These are phyloP conservation scores for Oryzias woworae DNA, from an alignment of 2,113 vertebrate species.

Conservation along the genomic window DNA sequence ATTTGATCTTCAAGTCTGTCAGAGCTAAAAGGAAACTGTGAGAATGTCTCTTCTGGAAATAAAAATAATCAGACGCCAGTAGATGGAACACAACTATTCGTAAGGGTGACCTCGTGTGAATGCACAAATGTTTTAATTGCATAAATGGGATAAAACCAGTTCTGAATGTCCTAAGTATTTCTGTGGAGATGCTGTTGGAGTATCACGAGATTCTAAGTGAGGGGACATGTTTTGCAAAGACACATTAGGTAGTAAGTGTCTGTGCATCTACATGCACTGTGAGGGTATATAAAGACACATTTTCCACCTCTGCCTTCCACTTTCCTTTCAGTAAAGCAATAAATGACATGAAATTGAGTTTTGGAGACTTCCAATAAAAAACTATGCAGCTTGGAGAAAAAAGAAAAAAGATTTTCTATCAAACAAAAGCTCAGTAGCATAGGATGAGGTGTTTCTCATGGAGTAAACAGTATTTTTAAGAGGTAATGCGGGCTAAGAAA, in stretches of 20 bases:
- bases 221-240: conserved; percentile 29
- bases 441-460: conserved; percentile 33
- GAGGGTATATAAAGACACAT: conserved; percentile 49
- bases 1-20: too few relatives aligned
- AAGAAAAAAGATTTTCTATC: conserved; percentile 39
- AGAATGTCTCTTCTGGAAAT: too few relatives aligned
- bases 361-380: conserved; percentile 44
- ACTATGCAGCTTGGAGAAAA: conserved; percentile 42
- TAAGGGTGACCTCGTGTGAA: too few relatives aligned
- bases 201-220: conserved; percentile 39
- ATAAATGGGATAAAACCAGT: too few relatives aligned
- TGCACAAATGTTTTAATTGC: too few relatives aligned
- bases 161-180: too few relatives aligned
- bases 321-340: conserved; percentile 32
- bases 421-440: conserved; percentile 37
- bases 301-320: conserved; percentile 38
- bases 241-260: background rate
- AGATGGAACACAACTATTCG: too few relatives aligned
- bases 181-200: conserved; percentile 11
- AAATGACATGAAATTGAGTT: conserved; percentile 66
- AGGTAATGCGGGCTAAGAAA: conserved; percentile 24
- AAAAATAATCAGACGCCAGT: too few relatives aligned
- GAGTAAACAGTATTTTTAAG: conserved; percentile 39
- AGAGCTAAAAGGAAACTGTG: too few relatives aligned
- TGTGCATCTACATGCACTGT: conserved; percentile 6